Base-by-base conservation (phyloP, 2,888 invertebrate species). In the Sisyra terminalis region DNA sequence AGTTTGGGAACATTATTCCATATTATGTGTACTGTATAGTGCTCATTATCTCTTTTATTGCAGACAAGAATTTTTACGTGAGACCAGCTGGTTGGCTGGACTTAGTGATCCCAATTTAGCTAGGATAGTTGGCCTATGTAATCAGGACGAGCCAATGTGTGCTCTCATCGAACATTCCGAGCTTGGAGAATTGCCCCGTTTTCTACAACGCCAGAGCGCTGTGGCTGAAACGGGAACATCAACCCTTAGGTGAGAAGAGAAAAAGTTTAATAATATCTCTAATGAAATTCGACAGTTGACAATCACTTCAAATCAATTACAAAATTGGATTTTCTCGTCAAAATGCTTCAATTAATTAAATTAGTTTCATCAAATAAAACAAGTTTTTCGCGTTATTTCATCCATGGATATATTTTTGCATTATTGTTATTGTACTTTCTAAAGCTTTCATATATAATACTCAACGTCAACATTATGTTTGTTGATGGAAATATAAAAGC, bases 141-240 rank as follows among this genome's bases (percentile, higher is more conserved):
- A 79, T 36, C 65, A 67, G 48, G 81, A 85, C 51, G 87, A 88
- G 55, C 88, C 89, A 5, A 78, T 85, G 55, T 84, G 85, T 60
- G 84, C 88, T 51, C 76, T 90, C n/a, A 77, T 88, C 53, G 89
- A 90, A 61, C 87, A 88, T 60, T 83, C 87, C 57, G 83, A 86
- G 57, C 78, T 82, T 48, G 87, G 87, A 78, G 88, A 88, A 57
- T 71, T 92, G 46, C 79, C 86, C 49, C 75, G 70, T 60, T 87
- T 75, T 63, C 50, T 64, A 17, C 53, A 57, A 34, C 56, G 60
- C 44, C 51, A 58, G 44, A 57, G 56, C 40, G 53, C 54, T 43
- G 50, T 49, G 42, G 63, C 61, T 34, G 62, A 68, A 60, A 63
- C 67, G 48, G 59, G 61, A 38, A 55, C 56, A 31, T 60, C 63